Evolutionary conservation across 2,888 invertebrate species (phyloP), one percentile per base, ranked within the genome.

Genomic region (Aquatica leii): DNA sequence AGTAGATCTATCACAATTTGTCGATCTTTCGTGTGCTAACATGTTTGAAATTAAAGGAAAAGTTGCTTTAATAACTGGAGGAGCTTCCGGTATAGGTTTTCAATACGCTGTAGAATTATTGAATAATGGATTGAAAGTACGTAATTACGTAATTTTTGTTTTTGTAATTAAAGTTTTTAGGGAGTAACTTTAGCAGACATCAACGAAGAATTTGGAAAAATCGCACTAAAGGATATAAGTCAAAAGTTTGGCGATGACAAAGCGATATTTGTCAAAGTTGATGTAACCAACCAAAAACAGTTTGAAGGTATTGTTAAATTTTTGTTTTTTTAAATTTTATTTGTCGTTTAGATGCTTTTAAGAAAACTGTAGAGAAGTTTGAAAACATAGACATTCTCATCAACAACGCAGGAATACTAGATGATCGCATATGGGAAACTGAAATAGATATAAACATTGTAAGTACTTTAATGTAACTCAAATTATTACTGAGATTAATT

Each of bases 351-450:
- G 83, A 76, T 41, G 76, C 80, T 9, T 83, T 83, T 62, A 77
- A n/a, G n/a, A 81, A 76, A 48, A 81, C 82, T 1, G 71, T 79
- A 1, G 74, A 79, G 1, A 73, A 71, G 15, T 80, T 81, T 52
- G 85, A 84, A 0, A 78, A 81, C 4, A 67, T 85, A 34, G 84
- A 85, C 61, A 83, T 86, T 48, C 80, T 86, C 2, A 78, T 85
- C 15, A 91, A 91, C 80, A 91, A 91, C 77, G 91, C 91, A 8
- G 91, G 90, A 4, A 87, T 90, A 46, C 87, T 89, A 86, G 89
- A 90, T 77, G 90, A 90, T 73, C 81, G 88, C 71, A 87, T 89
- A 74, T 90, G 90, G 89, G 89, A 90, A 75, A 82, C 88, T 8
- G 88, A 89, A 78, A 88, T 90, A 18, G 88, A 68, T 17, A 61